phyloP scores from a whole-genome alignment of 1,140 invertebrate species.

The Formica exsecta region DNA sequence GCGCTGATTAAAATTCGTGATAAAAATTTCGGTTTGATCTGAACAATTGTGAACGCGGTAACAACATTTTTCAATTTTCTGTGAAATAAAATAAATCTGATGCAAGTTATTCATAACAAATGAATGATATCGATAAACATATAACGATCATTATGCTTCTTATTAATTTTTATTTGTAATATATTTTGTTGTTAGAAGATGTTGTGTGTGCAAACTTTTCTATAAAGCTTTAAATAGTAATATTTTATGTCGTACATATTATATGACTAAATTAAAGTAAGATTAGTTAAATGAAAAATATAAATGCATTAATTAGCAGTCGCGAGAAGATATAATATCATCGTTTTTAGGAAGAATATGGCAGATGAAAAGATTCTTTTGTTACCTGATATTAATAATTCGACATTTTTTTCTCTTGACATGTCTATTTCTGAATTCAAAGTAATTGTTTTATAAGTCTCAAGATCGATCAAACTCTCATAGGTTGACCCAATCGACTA shows the following conservation, averaged over 20 bases:
- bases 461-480: conserved; percentile 10
- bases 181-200: neutral
- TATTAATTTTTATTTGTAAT: conserved; percentile 11
- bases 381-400: neutral
- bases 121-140: neutral
- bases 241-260: no score
- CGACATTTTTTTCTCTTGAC: neutral
- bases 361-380: neutral
- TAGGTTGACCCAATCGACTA: neutral
- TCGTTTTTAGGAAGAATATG: neutral
- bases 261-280: no score
- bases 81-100: neutral
- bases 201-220: neutral
- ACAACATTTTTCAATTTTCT: conserved; percentile 1
- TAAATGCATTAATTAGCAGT: neutral
- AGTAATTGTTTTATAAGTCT: neutral
- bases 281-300: conserved; percentile 16
- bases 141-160: neutral
- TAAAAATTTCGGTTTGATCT: neutral
- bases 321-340: neutral
- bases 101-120: neutral
- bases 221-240: neutral
- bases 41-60: conserved; percentile 6
- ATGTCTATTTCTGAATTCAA: neutral
- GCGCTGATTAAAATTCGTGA: neutral